Percentiles rank a stretch among this genome's conserved stretches.
Conservation (phyloP, 2,113 vertebrate species). For the Montifringilla adamsi region DNA sequence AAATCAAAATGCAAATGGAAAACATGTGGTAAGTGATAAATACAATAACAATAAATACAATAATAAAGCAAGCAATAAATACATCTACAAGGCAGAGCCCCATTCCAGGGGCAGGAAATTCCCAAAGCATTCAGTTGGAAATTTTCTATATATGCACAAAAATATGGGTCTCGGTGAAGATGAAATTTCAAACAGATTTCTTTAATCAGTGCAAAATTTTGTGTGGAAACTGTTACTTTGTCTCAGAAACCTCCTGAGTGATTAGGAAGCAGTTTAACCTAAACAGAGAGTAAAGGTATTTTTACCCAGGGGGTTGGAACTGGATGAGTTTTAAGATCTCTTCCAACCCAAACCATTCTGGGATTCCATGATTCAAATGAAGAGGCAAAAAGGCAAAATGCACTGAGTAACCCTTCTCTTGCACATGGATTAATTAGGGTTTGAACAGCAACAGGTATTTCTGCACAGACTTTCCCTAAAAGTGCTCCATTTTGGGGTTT, state of each 20-base stretch:
- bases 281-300: neutral
- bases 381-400: neutral
- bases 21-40: neutral
- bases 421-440: rapidly evolving
- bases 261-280: neutral
- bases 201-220: neutral
- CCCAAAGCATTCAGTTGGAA: neutral
- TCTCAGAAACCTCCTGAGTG: neutral
- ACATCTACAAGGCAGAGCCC: neutral
- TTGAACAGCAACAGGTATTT: neutral
- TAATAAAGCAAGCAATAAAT: neutral
- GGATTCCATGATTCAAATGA: neutral
- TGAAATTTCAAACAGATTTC: neutral
- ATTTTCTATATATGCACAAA: neutral
- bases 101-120: neutral
- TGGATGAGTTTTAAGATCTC: neutral
- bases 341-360: neutral
- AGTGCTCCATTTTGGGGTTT: neutral
- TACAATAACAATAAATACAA: neutral
- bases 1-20: neutral
- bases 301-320: neutral
- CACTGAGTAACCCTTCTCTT: neutral
- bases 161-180: neutral
- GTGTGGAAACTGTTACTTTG: neutral
- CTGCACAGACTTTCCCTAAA: neutral